A percentile compares a stretch with the other conserved stretches of the same genome.
Evolutionary conservation across 2,888 invertebrate genomes (phyloP).

Genomic region (Limulus polyphemus): DNA sequence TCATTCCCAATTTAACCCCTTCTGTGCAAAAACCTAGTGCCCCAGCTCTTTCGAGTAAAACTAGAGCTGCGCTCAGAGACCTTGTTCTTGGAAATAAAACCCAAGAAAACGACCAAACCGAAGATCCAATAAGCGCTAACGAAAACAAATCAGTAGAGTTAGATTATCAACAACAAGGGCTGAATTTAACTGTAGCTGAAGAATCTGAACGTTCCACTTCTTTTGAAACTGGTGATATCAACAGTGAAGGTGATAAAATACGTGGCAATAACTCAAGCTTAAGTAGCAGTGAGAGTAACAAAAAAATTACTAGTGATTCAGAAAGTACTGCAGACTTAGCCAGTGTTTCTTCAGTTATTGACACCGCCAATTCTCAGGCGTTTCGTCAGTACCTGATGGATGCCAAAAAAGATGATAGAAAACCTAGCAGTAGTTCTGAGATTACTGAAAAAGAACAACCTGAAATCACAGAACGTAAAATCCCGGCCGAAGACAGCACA

Average conservation of each 20-base stretch:
- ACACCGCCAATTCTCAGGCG: constrained; percentile 52
- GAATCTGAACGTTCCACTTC: background rate
- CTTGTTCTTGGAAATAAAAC: constrained; percentile 22
- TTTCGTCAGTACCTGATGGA: constrained; percentile 18
- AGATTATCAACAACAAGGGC: too few relatives aligned
- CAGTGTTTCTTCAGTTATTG: constrained; percentile 58
- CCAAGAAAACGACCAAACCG: constrained; percentile 1
- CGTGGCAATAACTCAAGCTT: background rate
- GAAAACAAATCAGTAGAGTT: background rate
- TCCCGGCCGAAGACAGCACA: constrained; percentile 6
- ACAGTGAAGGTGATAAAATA: too few relatives aligned
- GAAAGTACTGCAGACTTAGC: constrained; percentile 51
- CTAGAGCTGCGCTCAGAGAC: constrained; percentile 21
- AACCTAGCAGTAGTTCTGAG: too few relatives aligned
- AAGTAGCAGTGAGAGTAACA: background rate
- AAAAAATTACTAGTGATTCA: background rate
- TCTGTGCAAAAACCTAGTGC: constrained; percentile 13
- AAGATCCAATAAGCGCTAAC: background rate
- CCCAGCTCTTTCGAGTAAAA: constrained; percentile 22
- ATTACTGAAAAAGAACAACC: constrained; percentile 6
- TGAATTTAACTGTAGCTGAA: background rate
- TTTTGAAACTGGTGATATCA: background rate
- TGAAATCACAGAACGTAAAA: background rate
- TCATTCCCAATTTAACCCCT: constrained; percentile 16
- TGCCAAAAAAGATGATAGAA: background rate